These are phyloP conservation scores for Plestiodon gilberti DNA, from an alignment of 2,113 vertebrate genomes.

Conservation along the genomic window DNA sequence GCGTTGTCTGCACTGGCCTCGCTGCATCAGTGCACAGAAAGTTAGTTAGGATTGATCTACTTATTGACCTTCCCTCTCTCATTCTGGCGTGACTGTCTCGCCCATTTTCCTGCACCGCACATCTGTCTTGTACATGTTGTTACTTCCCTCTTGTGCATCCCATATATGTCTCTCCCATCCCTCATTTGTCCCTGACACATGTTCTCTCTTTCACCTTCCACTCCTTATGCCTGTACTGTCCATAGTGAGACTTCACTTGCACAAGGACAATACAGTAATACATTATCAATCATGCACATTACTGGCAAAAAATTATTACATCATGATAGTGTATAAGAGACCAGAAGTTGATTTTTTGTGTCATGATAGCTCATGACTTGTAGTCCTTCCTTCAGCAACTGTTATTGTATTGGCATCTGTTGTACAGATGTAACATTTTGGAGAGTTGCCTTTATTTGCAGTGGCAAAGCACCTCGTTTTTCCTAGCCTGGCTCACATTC, in stretches of 20 bases:
- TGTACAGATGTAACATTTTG: neutral
- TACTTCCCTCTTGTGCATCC: neutral
- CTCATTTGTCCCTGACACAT: neutral
- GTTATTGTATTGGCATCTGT: neutral
- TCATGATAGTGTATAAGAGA: neutral
- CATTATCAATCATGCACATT: neutral
- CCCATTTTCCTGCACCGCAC: neutral
- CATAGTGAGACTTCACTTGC: neutral
- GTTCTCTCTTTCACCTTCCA: neutral
- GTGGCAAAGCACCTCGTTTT: neutral
- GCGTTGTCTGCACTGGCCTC: too few relatives aligned
- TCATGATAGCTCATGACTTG: neutral
- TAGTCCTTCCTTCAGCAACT: neutral
- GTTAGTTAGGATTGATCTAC: too few relatives aligned
- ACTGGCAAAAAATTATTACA: neutral
- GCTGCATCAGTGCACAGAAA: too few relatives aligned
- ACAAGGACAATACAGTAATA: neutral
- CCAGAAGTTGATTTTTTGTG: neutral
- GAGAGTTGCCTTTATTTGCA: neutral
- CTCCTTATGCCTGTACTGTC: neutral
- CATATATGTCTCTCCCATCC: neutral
- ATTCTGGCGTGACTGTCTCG: too few relatives aligned
- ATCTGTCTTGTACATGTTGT: neutral
- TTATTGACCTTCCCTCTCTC: neutral
- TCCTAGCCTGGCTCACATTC: neutral